Conservation (phyloP, 2,797 vertebrate genomes). For the Eulemur rubriventer region DNA sequence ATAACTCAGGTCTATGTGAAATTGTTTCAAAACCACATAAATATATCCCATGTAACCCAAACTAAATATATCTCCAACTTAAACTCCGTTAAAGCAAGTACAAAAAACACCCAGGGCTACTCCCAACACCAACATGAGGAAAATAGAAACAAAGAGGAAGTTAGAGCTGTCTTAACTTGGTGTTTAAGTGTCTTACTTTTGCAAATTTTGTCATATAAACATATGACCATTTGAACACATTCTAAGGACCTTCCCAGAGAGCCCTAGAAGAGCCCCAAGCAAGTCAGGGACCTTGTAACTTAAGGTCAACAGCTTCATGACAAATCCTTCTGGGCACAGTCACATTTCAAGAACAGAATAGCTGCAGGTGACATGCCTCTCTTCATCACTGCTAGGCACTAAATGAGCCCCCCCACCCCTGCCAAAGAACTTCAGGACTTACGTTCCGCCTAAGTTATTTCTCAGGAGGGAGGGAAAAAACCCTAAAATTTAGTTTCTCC, state of each 20-base stretch:
- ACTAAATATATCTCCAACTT: neutral
- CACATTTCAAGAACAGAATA: neutral
- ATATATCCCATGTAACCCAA: neutral
- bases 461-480: neutral
- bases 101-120: neutral
- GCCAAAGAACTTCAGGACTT: neutral
- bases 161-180: neutral
- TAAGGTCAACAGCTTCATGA: neutral
- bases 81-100: slow-evolving; percentile 23
- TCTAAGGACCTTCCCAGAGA: neutral
- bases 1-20: neutral
- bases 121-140: neutral
- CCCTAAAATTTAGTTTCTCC: neutral
- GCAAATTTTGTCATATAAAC: neutral
- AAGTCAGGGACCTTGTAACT: neutral
- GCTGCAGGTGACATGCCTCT: neutral
- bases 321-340: neutral
- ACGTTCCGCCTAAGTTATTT: neutral
- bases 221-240: neutral
- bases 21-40: slow-evolving; percentile 10
- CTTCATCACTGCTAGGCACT: too few relatives aligned
- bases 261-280: neutral
- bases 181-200: neutral
- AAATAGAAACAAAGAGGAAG: neutral
- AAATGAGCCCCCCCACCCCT: neutral